phyloP scores from a whole-genome alignment of 1,140 invertebrate species.

The Nebria ingens region DNA sequence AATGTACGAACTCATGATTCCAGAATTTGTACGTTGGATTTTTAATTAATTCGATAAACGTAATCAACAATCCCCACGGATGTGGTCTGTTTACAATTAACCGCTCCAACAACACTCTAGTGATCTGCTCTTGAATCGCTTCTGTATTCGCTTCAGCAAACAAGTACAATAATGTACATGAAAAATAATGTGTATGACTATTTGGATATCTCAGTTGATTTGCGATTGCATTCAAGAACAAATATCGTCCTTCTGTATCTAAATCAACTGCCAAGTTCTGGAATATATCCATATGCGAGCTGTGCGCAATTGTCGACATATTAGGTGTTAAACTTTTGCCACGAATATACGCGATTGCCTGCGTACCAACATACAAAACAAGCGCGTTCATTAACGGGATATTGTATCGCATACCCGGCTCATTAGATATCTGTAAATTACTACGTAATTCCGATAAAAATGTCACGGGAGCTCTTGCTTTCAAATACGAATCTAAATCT shows the following conservation, averaged over 20 bases:
- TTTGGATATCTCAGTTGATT: constrained; percentile 98
- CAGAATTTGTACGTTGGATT: constrained; percentile 99
- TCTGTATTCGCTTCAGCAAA: constrained; percentile 98
- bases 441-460: constrained; percentile 87
- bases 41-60: constrained; percentile 98
- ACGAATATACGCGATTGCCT: constrained; percentile 84
- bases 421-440: constrained; percentile 78
- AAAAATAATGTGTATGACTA: constrained; percentile 99
- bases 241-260: constrained; percentile 91
- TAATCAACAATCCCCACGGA: constrained; percentile 97
- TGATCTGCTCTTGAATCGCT: constrained; percentile 83
- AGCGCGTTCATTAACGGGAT: constrained; percentile 94
- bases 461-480: constrained; percentile 87
- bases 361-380: constrained; percentile 93
- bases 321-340: constrained; percentile 82
- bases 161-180: constrained; percentile 89
- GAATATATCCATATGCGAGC: constrained; percentile 99
- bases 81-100: constrained; percentile 97
- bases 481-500: constrained; percentile 93
- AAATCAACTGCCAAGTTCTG: constrained; percentile 96
- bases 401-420: constrained; percentile 87
- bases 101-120: constrained; percentile 88
- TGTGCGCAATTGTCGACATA: constrained; percentile 93
- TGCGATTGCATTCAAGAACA: constrained; percentile 96
- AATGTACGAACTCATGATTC: constrained; percentile 98